Conservation (phyloP, 2,888 invertebrate genomes). For the Thereva nobilitata region DNA sequence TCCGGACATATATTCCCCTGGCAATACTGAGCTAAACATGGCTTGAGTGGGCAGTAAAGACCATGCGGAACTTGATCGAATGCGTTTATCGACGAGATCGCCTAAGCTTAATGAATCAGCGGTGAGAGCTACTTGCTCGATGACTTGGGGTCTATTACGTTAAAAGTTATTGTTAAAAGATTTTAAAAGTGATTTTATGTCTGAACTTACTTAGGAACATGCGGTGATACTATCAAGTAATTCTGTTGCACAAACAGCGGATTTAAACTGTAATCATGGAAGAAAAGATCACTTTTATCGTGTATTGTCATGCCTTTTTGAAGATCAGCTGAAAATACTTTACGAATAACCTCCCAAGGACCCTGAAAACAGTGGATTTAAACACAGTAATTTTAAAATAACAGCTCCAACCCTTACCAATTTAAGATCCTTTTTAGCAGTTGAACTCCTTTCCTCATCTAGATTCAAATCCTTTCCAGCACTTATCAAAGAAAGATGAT, state of each 20-base stretch:
- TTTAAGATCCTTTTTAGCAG: constrained; percentile 79
- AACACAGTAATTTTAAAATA: neutral
- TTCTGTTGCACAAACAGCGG: constrained; percentile 98
- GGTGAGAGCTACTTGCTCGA: constrained; percentile 74
- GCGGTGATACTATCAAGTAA: constrained; percentile 81
- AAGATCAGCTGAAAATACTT: constrained; percentile 82
- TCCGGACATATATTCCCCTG: constrained; percentile 84
- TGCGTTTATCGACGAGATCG: constrained; percentile 80
- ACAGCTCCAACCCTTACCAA: constrained; percentile 58
- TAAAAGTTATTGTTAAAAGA: neutral
- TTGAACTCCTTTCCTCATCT: constrained; percentile 63
- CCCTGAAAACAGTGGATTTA: constrained; percentile 62
- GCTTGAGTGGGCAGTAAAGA: constrained; percentile 84
- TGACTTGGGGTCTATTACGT: constrained; percentile 58
- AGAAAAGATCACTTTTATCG: constrained; percentile 91
- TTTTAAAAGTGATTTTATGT: neutral
- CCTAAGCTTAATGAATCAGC: constrained; percentile 86
- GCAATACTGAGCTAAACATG: constrained; percentile 87
- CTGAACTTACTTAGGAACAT: constrained; percentile 67
- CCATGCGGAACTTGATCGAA: constrained; percentile 84
- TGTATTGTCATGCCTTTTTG: constrained; percentile 76
- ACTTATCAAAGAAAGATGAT: constrained; percentile 83
- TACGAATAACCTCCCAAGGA: constrained; percentile 90
- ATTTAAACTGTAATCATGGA: constrained; percentile 94
- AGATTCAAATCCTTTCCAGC: constrained; percentile 62